A percentile compares a stretch with the other conserved stretches of the same genome.
These are phyloP conservation scores for Thereva unica DNA, from an alignment of 2,888 invertebrate genomes.

Conservation along the genomic window DNA sequence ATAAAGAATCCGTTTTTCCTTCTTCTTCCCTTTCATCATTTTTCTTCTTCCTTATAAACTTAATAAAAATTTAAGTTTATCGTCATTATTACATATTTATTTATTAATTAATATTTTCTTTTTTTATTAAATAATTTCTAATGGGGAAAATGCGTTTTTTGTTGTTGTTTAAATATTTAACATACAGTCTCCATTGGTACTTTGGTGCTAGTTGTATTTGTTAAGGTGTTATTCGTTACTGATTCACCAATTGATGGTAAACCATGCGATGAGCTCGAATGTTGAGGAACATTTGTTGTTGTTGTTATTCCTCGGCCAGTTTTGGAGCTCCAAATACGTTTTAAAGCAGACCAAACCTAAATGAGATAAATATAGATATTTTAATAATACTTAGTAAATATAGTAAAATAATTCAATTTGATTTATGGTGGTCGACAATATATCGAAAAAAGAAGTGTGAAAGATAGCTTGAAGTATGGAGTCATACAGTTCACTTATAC, in stretches of 20 bases:
- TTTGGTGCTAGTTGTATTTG: slow-evolving; percentile 61
- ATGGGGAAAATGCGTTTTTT: background rate
- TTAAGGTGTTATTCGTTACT: slow-evolving; percentile 70
- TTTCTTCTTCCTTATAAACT: too few species aligned
- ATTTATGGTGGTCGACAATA: too few species aligned
- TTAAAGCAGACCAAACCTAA: slow-evolving; percentile 69
- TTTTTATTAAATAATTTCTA: too few species aligned
- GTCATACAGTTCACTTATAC: too few species aligned
- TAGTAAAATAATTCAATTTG: too few species aligned
- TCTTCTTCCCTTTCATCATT: too few species aligned
- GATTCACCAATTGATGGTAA: slow-evolving; percentile 81
- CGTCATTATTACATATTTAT: too few species aligned
- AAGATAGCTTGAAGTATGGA: too few species aligned
- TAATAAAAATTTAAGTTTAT: too few species aligned
- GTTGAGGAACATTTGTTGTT: slow-evolving; percentile 68
- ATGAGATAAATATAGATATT: background rate
- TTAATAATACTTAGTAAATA: background rate
- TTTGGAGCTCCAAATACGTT: slow-evolving; percentile 67
- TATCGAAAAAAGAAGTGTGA: too few species aligned
- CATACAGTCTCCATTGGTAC: slow-evolving; percentile 68
- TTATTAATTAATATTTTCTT: too few species aligned
- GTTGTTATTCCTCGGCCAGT: slow-evolving; percentile 61
- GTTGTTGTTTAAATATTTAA: slow-evolving; percentile 48
- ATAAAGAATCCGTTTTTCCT: too few species aligned
- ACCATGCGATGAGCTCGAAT: slow-evolving; percentile 78